Percentiles rank a stretch among this genome's conserved stretches.
phyloP scores from a whole-genome alignment of 37 sponge, comb jelly and placozoan species.

The Hexactinellida sp. region DNA sequence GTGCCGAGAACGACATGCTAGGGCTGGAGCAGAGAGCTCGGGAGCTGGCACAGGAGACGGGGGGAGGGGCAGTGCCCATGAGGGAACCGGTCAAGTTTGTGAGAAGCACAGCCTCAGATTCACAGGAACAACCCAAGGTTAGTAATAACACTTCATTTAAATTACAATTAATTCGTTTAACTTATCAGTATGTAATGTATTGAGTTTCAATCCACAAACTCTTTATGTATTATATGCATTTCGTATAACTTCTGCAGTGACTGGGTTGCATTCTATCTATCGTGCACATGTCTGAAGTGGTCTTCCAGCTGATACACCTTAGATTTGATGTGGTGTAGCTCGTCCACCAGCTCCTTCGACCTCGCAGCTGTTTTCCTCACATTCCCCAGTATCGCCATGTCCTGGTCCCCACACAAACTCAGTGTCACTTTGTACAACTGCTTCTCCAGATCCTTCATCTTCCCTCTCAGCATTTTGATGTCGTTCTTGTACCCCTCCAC shows the following conservation, averaged over 20 bases:
- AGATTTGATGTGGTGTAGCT: slow-evolving; percentile 73
- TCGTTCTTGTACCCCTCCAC: slow-evolving; percentile 97
- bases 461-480: slow-evolving; percentile 68
- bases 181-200: too few relatives aligned
- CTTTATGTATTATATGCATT: too few relatives aligned
- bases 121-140: neutral
- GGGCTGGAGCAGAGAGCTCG: neutral
- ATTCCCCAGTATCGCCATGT: slow-evolving; percentile 60
- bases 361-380: slow-evolving; percentile 72
- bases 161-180: too few relatives aligned
- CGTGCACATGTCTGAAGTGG: slow-evolving; percentile 55
- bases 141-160: neutral
- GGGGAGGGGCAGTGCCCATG: neutral
- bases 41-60: neutral
- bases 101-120: neutral
- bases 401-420: slow-evolving; percentile 61
- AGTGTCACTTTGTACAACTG: slow-evolving; percentile 87
- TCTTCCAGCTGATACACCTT: slow-evolving; percentile 84
- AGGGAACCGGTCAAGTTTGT: neutral
- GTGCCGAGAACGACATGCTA: neutral
- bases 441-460: slow-evolving; percentile 81
- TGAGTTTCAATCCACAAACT: too few relatives aligned
- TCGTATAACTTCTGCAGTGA: too few relatives aligned
- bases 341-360: slow-evolving; percentile 79
- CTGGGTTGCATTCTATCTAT: neutral